phyloP scores from a whole-genome alignment of 2,113 vertebrate species.

The Notarius quadriscutis region DNA sequence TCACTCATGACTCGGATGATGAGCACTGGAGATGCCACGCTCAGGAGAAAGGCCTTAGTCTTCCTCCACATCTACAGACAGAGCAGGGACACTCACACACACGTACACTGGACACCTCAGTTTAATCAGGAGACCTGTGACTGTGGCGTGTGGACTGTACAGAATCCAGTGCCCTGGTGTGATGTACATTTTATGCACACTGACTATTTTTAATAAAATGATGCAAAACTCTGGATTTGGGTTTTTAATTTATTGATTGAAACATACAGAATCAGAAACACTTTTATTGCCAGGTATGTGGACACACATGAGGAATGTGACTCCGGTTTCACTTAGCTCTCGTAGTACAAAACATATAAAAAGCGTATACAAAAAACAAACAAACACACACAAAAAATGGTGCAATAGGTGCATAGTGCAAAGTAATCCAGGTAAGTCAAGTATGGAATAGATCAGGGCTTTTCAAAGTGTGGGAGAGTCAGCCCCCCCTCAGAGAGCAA shows the following conservation, averaged over 20 bases:
- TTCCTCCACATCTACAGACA: constrained; percentile 57
- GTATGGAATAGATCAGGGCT: too few relatives aligned
- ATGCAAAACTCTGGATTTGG: not conserved
- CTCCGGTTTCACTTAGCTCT: too few relatives aligned
- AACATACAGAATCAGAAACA: too few relatives aligned
- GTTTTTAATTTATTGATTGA: not conserved
- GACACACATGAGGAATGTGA: too few relatives aligned
- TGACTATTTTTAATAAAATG: constrained; percentile 16
- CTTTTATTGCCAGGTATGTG: too few relatives aligned
- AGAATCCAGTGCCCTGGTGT: not conserved
- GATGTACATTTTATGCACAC: constrained; percentile 17
- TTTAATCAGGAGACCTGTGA: not conserved
- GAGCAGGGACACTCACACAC: constrained; percentile 19
- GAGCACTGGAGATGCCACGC: constrained; percentile 62
- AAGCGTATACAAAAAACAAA: too few relatives aligned
- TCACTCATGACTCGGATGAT: constrained; percentile 70
- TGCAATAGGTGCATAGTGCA: too few relatives aligned
- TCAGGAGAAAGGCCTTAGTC: constrained; percentile 57
- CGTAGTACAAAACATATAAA: too few relatives aligned
- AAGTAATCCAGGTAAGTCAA: too few relatives aligned
- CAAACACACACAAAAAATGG: too few relatives aligned
- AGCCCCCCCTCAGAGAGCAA: too few relatives aligned
- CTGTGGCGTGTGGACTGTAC: not conserved
- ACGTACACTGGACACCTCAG: not conserved
- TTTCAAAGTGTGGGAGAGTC: too few relatives aligned